Base-by-base conservation (phyloP, 2,888 invertebrate genomes). In the Podotricha telesiphe region DNA sequence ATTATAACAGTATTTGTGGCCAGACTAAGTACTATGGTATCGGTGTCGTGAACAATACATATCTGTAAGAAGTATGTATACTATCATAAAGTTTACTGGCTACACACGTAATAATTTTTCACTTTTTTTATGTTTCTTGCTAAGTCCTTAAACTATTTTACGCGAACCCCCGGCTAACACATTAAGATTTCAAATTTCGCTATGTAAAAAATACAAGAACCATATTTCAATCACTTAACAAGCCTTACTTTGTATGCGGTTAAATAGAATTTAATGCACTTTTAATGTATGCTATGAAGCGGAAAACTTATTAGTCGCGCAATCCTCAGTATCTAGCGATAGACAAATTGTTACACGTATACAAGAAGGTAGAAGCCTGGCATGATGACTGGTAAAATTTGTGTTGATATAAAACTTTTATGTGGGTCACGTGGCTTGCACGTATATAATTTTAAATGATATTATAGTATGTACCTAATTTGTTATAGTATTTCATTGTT, bases 221-320 rank as follows among this genome's bases (percentile, higher is more conserved):
- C 75, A 78, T 83, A 83, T 85, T 86, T 84, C 84, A 86, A 86
- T 87, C 85, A 84, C 83, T 72, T 74, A 74, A 74, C 72, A 74
- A 74, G 82, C 77, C 82, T 79, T 80, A 81, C 80, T 85, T 80
- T 83, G 83, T 84, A 77, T 77, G 80, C 78, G 80, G 84, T 83
- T 87, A 86, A 90, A 89, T 87, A 85, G 82, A 86, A 84, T 87
- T 86, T 89, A 88, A 91, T 90, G 88, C 85, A 84, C 79, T 88
- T 90, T 90, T 89, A 89, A 90, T 91, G 88, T 85, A 84, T 80
- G 83, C 82, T 83, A 81, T 81, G 82, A 83, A 86, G 80, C 82
- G 82, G 82, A 79, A 80, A 64, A 84, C 79, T 82, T 84, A 86
- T 89, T 88, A 85, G 82, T 80, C 80, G 79, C 77, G 79, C 79